phyloP scores from a whole-genome alignment of 2,797 vertebrate genomes.

The Karalla daura region DNA sequence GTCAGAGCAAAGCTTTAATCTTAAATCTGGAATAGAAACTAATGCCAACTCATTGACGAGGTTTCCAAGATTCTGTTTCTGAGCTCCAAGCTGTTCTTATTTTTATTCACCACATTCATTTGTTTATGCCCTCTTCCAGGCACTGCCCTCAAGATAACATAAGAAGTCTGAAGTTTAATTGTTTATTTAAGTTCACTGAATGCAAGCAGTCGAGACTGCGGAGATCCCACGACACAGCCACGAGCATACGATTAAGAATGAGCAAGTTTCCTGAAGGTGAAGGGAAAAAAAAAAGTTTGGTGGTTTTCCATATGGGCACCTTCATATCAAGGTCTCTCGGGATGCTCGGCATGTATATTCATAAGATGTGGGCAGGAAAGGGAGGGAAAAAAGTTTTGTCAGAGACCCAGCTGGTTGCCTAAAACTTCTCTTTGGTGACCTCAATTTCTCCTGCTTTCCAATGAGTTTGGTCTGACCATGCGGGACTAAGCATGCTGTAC shows the following conservation, averaged over 20 bases:
- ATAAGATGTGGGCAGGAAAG: conserved; percentile 73
- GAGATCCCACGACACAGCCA: conserved; percentile 55
- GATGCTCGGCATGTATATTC: conserved; percentile 83
- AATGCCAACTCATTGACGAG: conserved; percentile 6
- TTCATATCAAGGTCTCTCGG: conserved; percentile 75
- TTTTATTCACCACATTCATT: neutral
- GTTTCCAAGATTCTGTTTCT: conserved; percentile 4
- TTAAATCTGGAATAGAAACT: conserved; percentile 2
- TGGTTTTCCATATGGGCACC: conserved; percentile 83
- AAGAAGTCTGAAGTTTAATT: conserved; percentile 29
- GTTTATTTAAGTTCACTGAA: conserved; percentile 55
- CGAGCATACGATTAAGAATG: conserved; percentile 69
- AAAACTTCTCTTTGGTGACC: conserved; percentile 81
- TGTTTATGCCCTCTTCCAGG: conserved; percentile 20
- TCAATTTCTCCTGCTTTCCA: conserved; percentile 73
- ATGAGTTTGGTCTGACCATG: conserved; percentile 50
- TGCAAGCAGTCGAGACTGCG: conserved; percentile 53
- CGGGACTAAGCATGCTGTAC: conserved; percentile 32
- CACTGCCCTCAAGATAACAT: conserved; percentile 30
- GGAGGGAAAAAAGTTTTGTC: conserved; percentile 67
- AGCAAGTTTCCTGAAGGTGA: conserved; percentile 80
- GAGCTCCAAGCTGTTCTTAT: conserved; percentile 1
- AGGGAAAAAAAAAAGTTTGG: conserved; percentile 74
- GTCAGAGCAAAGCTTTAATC: conserved; percentile 1
- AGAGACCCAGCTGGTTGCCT: conserved; percentile 82